These are phyloP conservation scores for Puntigrus tetrazona DNA, from an alignment of 2,113 vertebrate species.

Conservation along the genomic window DNA sequence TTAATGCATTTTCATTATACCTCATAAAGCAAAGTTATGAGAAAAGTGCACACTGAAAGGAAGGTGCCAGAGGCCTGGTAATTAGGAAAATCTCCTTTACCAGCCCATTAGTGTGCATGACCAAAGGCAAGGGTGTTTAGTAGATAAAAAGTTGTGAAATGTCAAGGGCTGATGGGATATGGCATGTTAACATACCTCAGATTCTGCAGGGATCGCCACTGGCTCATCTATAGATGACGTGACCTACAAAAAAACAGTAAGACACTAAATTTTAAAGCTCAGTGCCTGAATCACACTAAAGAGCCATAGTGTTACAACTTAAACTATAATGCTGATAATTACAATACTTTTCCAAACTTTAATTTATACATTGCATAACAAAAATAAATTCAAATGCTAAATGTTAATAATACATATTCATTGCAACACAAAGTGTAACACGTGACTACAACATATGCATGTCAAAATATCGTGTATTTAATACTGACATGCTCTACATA, in stretches of 20 bases:
- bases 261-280: background rate
- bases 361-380: too few species aligned
- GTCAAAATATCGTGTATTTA: slow-evolving; percentile 14
- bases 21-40: slow-evolving; percentile 10
- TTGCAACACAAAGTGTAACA: background rate
- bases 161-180: background rate
- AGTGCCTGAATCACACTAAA: background rate
- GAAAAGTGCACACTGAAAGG: background rate
- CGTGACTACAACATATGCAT: background rate
- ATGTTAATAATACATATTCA: slow-evolving; percentile 3
- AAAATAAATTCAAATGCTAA: background rate
- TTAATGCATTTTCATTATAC: background rate
- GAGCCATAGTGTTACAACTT: background rate
- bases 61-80: slow-evolving; percentile 1
- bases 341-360: background rate
- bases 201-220: background rate
- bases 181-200: slow-evolving; percentile 21
- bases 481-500: background rate
- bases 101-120: background rate
- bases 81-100: background rate
- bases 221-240: slow-evolving; percentile 9
- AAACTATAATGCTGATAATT: background rate
- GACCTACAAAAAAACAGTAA: background rate
- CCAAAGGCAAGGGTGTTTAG: background rate
- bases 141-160: background rate